Evolutionary conservation across 2,888 invertebrate genomes (phyloP).

Genomic region (Acanthopleura granulata): DNA sequence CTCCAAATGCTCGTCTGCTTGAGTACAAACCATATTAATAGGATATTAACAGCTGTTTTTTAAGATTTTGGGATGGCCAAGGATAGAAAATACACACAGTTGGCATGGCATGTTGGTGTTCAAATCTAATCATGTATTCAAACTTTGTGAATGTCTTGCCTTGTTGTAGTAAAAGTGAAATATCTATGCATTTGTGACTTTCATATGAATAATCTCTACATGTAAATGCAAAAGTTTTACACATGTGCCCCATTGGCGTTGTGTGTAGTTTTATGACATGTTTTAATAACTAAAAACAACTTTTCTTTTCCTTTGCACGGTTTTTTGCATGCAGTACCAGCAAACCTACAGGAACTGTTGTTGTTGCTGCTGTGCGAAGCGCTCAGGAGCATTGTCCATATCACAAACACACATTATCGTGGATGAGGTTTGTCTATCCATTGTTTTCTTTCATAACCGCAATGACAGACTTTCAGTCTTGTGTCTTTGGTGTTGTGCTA

Average conservation of each 20-base stretch:
- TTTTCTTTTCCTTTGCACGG: not conserved
- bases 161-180: too few species aligned
- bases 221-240: not conserved
- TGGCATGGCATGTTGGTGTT: too few species aligned
- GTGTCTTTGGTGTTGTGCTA: not conserved
- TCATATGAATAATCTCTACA: too few species aligned
- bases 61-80: too few species aligned
- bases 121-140: too few species aligned
- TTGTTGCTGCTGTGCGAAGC: not conserved
- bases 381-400: not conserved
- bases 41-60: too few species aligned
- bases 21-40: too few species aligned
- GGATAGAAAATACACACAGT: too few species aligned
- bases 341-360: not conserved
- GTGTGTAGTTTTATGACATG: not conserved
- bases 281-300: not conserved
- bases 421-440: constrained; percentile 1
- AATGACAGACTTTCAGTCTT: not conserved
- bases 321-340: not conserved
- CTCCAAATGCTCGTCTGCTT: too few species aligned
- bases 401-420: constrained; percentile 8
- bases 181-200: too few species aligned
- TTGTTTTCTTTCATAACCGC: not conserved
- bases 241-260: not conserved
- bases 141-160: too few species aligned